Conservation (phyloP, 1,140 invertebrate genomes). For the Elysia chlorotica region DNA sequence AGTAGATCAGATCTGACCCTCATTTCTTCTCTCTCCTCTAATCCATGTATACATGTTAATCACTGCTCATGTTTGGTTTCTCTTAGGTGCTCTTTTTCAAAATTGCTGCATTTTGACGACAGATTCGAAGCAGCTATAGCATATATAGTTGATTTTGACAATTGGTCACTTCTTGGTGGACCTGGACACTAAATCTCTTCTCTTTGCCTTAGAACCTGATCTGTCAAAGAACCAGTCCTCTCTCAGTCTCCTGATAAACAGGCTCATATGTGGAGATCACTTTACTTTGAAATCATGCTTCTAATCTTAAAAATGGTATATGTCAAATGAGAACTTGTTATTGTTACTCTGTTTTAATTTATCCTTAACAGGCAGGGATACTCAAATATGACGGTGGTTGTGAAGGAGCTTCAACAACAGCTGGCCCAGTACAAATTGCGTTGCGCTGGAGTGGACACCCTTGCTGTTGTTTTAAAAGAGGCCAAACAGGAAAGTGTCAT, state of each 20-base stretch:
- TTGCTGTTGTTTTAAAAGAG: constrained; percentile 45
- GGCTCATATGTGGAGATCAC: too few species aligned
- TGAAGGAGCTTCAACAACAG: constrained; percentile 42
- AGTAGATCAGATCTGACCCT: too few species aligned
- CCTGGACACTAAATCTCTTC: background rate
- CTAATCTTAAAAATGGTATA: background rate
- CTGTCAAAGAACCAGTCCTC: background rate
- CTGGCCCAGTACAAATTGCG: constrained; percentile 39
- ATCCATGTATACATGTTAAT: too few species aligned
- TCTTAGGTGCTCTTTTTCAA: too few species aligned
- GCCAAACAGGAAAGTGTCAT: constrained; percentile 37
- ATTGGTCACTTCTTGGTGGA: too few species aligned
- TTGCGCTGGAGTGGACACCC: constrained; percentile 47
- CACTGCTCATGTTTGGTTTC: too few species aligned
- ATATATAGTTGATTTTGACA: too few species aligned
- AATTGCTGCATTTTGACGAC: too few species aligned
- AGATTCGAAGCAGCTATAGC: too few species aligned
- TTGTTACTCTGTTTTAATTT: background rate
- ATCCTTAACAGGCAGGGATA: constrained; percentile 37
- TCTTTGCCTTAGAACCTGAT: background rate
- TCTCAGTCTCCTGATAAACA: background rate
- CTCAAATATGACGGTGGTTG: constrained; percentile 41
- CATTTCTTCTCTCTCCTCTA: too few species aligned
- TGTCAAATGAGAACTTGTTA: background rate
- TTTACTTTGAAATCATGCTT: too few species aligned